Evolutionary conservation across 2,113 vertebrate genomes (phyloP), one percentile per base, ranked within the genome.

Genomic region (Herpailurus yagouaroundi): DNA sequence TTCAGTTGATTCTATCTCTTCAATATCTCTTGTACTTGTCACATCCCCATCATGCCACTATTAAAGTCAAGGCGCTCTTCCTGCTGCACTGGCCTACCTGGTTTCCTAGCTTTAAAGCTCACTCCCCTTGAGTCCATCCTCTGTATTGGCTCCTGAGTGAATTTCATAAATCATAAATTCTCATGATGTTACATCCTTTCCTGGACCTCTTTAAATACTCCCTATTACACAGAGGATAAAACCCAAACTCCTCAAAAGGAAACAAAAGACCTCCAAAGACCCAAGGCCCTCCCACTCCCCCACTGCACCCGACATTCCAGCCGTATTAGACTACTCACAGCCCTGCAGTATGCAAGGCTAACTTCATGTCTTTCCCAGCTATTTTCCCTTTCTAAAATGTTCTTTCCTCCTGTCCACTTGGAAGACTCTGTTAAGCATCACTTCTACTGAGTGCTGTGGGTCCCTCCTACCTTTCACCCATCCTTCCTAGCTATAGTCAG

Each of bases 361-460:
- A 80, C 5, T 23, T 52, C 25, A 69, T 11, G 27, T 16, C 60
- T 41, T 36, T 5, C 50, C 55, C 2, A 68, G 55, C 36, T 19
- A 38, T 80, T 38, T 85, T 91, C 9, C 57, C 87, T 96, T 92
- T 96, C 84, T 81, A 94, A 79, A 87, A 73, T 69, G 12, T 52
- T 82, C 68, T 94, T n/a, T 77, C 8, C 21, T 84, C 73, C 23
- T 76, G 11, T 73, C 63, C 10, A 57, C 13, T n/a, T 71, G 23
- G 63, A 82, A 94, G 82, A 57, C 16, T 68, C 66, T 27, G 73
- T 19, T 66, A 45, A 63, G 64, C 11, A 50, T 31, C 48, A 11
- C 66, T 93, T 97, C 48, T 55, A 6, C 38, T 63, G 74, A 81
- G 41, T 13, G 4, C 7, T 50, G 27, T 63, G 73, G 60, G 66